A percentile compares a stretch with the other conserved stretches of the same genome.
These are phyloP conservation scores for Boleophthalmus pectinirostris DNA, from an alignment of 2,113 vertebrate species.

Conservation along the genomic window DNA sequence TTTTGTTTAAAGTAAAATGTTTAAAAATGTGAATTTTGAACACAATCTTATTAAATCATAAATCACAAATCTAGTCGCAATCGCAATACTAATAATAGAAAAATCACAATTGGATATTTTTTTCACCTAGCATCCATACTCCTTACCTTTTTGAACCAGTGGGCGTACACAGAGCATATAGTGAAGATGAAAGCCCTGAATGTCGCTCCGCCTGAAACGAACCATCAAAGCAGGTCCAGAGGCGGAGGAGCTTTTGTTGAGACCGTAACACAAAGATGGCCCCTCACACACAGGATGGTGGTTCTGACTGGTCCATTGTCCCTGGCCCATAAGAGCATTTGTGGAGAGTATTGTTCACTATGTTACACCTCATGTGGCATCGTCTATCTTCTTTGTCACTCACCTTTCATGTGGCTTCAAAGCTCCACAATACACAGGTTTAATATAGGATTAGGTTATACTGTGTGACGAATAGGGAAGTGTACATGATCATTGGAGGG, in stretches of 20 bases:
- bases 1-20: too few species aligned
- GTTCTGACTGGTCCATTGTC: slow-evolving; percentile 7
- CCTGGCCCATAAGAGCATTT: slow-evolving; percentile 9
- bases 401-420: slow-evolving; percentile 7
- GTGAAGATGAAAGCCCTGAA: slow-evolving; percentile 34
- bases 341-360: slow-evolving; percentile 4
- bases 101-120: too few species aligned
- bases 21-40: too few species aligned
- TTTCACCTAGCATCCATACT: neutral
- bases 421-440: neutral
- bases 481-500: neutral
- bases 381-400: slow-evolving; percentile 11
- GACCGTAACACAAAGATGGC: slow-evolving; percentile 22
- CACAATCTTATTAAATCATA: too few species aligned
- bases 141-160: neutral
- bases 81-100: too few species aligned
- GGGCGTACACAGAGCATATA: neutral
- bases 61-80: too few species aligned
- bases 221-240: slow-evolving; percentile 41
- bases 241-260: slow-evolving; percentile 30
- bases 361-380: slow-evolving; percentile 7
- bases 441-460: neutral
- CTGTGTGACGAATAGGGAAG: neutral
- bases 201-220: slow-evolving; percentile 8
- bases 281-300: slow-evolving; percentile 10